Conservation (phyloP, 2,113 vertebrate species). For the Entelurus aequoreus region DNA sequence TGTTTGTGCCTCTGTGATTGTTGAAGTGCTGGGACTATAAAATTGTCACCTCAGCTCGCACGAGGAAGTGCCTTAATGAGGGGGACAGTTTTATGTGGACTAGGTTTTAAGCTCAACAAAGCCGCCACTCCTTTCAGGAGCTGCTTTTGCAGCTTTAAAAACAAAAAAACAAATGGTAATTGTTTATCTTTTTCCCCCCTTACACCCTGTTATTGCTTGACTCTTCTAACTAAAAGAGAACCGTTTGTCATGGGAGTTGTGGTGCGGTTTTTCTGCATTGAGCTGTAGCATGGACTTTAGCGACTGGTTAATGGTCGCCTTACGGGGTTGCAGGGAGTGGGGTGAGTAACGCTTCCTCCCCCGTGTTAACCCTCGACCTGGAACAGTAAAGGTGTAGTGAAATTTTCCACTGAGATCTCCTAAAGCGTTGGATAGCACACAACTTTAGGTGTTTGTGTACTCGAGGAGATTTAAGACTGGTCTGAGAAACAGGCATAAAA, state of each 20-base stretch:
- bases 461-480: constrained; percentile 59
- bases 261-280: constrained; percentile 66
- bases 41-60: constrained; percentile 85
- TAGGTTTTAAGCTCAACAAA: constrained; percentile 75
- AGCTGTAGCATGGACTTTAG: constrained; percentile 70
- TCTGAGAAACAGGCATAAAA: constrained; percentile 38
- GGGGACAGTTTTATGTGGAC: constrained; percentile 80
- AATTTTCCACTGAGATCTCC: constrained; percentile 71
- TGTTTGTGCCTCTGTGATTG: constrained; percentile 71
- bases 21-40: constrained; percentile 79
- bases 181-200: constrained; percentile 66
- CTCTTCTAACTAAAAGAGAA: constrained; percentile 69
- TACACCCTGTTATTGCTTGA: constrained; percentile 56
- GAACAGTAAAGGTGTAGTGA: constrained; percentile 80
- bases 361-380: constrained; percentile 87
- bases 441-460: constrained; percentile 44
- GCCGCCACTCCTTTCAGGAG: constrained; percentile 62
- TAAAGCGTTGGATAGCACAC: constrained; percentile 72
- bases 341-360: constrained; percentile 77
- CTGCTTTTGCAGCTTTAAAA: constrained; percentile 48
- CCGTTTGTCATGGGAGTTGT: constrained; percentile 62
- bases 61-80: constrained; percentile 80
- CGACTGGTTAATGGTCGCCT: constrained; percentile 73
- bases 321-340: constrained; percentile 73
- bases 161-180: constrained; percentile 49